A percentile compares a stretch with the other conserved stretches of the same genome.
phyloP scores from a whole-genome alignment of 2,888 invertebrate genomes.

The Lamellibrachia columna region DNA sequence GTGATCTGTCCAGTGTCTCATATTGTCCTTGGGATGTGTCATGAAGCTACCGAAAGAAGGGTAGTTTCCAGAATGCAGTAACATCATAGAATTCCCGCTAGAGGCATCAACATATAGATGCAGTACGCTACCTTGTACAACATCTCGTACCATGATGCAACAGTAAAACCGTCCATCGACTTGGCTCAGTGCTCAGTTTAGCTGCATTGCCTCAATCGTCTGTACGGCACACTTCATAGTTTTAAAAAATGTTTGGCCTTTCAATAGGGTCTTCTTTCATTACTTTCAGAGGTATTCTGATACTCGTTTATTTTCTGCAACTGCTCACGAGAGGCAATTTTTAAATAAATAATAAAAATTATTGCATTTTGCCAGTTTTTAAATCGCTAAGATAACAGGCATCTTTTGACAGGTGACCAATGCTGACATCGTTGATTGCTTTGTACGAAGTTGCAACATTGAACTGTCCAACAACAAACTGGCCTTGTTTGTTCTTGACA shows the following conservation, averaged over 20 bases:
- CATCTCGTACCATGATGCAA: slow-evolving; percentile 16
- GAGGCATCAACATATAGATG: background rate
- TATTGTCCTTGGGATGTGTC: background rate
- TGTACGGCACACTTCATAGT: background rate
- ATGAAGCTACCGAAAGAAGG: background rate
- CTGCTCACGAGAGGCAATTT: background rate
- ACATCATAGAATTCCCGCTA: background rate
- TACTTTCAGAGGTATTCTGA: background rate
- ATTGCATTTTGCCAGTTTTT: background rate
- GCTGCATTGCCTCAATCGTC: background rate
- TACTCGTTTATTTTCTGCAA: background rate
- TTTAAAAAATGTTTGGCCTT: background rate
- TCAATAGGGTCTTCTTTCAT: background rate
- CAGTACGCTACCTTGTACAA: background rate
- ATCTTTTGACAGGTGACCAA: slow-evolving; percentile 2
- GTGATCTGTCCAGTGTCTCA: background rate
- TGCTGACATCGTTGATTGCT: background rate
- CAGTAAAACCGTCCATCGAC: background rate
- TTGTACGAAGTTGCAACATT: background rate
- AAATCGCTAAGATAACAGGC: background rate
- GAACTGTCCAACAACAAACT: background rate
- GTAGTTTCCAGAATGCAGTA: background rate
- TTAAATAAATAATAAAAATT: background rate
- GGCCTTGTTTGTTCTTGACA: background rate
- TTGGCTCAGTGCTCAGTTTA: background rate